Evolutionary conservation across 2,113 vertebrate genomes (phyloP).

Genomic region (Phylloscopus whistleri): DNA sequence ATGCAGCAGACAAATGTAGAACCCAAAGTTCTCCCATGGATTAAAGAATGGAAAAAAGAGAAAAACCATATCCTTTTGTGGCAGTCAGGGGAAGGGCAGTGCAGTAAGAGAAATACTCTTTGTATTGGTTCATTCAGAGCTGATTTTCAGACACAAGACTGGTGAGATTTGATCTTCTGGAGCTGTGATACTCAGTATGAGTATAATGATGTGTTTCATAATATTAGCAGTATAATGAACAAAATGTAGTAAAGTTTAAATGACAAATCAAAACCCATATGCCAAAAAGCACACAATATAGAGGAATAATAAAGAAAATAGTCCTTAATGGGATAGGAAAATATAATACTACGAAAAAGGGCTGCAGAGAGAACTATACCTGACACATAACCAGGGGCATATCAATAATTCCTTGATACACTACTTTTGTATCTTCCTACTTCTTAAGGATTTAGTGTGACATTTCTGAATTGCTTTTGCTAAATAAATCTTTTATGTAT

Average conservation of each 20-base stretch:
- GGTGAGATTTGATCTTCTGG: not conserved
- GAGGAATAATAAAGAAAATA: not conserved
- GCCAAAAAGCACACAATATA: not conserved
- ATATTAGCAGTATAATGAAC: constrained; percentile 15
- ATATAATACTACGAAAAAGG: not conserved
- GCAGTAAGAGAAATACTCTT: not conserved
- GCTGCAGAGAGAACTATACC: not conserved
- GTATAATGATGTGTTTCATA: constrained; percentile 66
- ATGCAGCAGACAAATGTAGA: not conserved
- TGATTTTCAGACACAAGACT: constrained; percentile 3
- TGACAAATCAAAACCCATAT: not conserved
- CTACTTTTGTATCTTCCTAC: not conserved
- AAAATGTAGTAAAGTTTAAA: constrained; percentile 13
- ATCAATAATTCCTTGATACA: not conserved
- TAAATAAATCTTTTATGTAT: not conserved
- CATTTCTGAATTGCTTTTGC: not conserved
- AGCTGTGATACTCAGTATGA: not conserved
- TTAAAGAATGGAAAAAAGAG: not conserved
- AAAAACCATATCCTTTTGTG: not conserved
- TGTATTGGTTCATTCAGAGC: not conserved
- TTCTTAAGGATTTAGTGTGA: not conserved
- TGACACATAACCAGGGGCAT: not conserved
- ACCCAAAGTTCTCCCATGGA: not conserved
- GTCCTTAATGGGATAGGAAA: not conserved
- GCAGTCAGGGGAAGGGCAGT: not conserved